phyloP scores from a whole-genome alignment of 2,113 vertebrate genomes.

The Numida meleagris region DNA sequence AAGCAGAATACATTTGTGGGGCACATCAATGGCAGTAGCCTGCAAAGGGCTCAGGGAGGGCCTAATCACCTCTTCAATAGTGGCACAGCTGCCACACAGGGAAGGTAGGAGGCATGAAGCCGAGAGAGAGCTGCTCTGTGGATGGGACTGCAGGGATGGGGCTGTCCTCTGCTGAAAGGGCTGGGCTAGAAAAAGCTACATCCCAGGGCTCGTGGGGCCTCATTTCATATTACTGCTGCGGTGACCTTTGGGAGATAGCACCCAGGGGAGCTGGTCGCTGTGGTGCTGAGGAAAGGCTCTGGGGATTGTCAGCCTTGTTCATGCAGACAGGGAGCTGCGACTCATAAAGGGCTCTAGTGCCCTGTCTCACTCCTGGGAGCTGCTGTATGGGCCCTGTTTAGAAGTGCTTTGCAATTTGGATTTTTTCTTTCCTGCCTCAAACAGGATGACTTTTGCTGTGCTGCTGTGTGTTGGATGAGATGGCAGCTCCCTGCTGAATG shows the following conservation, averaged over 20 bases:
- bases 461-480: background rate
- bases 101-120: background rate
- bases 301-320: background rate
- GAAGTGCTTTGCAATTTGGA: background rate
- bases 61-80: background rate
- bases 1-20: slow-evolving; percentile 16
- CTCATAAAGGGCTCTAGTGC: background rate
- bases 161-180: background rate
- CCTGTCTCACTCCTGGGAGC: rapidly evolving
- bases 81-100: background rate
- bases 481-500: background rate
- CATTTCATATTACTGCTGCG: background rate
- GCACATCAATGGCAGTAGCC: slow-evolving; percentile 27
- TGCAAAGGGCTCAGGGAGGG: background rate
- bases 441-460: background rate
- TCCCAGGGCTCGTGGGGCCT: background rate
- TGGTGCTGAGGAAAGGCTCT: background rate
- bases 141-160: background rate
- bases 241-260: background rate
- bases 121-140: background rate
- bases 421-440: background rate
- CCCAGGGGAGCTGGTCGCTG: rapidly evolving
- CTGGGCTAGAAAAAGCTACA: background rate
- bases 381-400: background rate
- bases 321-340: background rate